Evolutionary conservation across 2,113 vertebrate genomes (phyloP), one percentile per base, ranked within the genome.

Genomic region (Pitta sordida): DNA sequence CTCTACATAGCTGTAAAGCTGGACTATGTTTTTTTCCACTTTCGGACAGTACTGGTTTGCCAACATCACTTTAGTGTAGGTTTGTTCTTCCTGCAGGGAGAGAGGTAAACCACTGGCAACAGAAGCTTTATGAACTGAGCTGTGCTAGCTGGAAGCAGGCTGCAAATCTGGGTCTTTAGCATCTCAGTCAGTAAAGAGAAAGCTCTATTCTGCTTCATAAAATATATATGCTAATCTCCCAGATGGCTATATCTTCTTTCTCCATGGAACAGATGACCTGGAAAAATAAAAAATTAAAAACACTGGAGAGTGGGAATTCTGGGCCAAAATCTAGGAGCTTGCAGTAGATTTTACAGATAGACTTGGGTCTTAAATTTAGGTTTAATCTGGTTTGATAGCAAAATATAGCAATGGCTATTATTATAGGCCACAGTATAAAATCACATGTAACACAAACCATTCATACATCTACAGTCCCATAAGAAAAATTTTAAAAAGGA

Each of bases 191-290:
- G 79, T 80, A 75, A 77, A 91, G 86, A 83, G 37, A 85, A 82
- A 64, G 58, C 83, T 95, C 85, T 70, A 20, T 67, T 90, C 79
- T 51, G 60, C 90, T 94, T 96, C 93, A 96, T 96, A 83, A 96
- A 96, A 96, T 94, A 96, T 95, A 93, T 95, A 95, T 96, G 90
- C 83, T 96, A 93, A 96, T 96, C 71, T 96, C 92, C 94, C 95
- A 96, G 92, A 89, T 96, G 91, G 83, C 75, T 96, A 3, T 76
- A 67, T 92, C 83, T 88, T 86, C 83, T 95, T 96, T 90, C 88
- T 93, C 69, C 73, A 49, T 86, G 49, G 78, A 95, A 87, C 87
- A 94, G 90, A 82, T 95, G 93, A 97, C 86, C 91, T 95, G 90
- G 76, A 95, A 96, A 95, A 88, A 90, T 52, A 69, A 64, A 87